Evolutionary conservation across 2,113 vertebrate genomes (phyloP).

Genomic region (Paralichthys olivaceus): DNA sequence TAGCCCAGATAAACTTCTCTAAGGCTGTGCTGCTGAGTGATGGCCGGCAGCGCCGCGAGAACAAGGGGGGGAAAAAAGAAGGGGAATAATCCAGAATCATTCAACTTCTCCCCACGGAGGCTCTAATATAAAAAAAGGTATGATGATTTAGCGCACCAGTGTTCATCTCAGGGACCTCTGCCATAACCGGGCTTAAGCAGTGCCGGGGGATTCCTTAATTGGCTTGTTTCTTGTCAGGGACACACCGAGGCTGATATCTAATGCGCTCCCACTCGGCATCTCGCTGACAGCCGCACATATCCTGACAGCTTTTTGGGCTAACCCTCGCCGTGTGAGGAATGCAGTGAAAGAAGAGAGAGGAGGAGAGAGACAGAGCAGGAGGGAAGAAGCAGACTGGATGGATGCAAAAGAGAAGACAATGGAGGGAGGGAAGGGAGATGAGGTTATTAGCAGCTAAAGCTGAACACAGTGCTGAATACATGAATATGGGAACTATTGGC

Average conservation of each 20-base stretch:
- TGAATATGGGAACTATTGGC: constrained; percentile 53
- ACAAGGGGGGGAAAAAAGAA: constrained; percentile 4
- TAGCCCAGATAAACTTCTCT: constrained; percentile 68
- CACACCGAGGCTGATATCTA: constrained; percentile 78
- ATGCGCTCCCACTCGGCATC: constrained; percentile 78
- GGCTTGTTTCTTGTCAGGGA: constrained; percentile 84
- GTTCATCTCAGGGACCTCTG: constrained; percentile 80
- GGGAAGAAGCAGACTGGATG: constrained; percentile 14
- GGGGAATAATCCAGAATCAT: constrained; percentile 69
- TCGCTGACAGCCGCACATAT: constrained; percentile 75
- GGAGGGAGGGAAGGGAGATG: constrained; percentile 48
- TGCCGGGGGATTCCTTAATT: constrained; percentile 82
- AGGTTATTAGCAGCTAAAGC: constrained; percentile 54
- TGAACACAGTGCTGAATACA: constrained; percentile 60
- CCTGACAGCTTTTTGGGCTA: constrained; percentile 75
- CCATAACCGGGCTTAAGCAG: constrained; percentile 82
- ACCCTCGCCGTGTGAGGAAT: constrained; percentile 66
- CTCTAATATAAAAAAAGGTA: constrained; percentile 70
- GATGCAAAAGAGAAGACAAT: constrained; percentile 53
- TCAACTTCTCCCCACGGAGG: constrained; percentile 66
- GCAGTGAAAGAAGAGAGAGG: constrained; percentile 36
- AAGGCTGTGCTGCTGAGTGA: constrained; percentile 60
- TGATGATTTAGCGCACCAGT: constrained; percentile 76
- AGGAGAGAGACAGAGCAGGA: constrained; percentile 3
- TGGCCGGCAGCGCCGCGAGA: constrained; percentile 45